Conservation (phyloP, 35 echinoderm and acorn worm species). For the Patiria miniata region DNA sequence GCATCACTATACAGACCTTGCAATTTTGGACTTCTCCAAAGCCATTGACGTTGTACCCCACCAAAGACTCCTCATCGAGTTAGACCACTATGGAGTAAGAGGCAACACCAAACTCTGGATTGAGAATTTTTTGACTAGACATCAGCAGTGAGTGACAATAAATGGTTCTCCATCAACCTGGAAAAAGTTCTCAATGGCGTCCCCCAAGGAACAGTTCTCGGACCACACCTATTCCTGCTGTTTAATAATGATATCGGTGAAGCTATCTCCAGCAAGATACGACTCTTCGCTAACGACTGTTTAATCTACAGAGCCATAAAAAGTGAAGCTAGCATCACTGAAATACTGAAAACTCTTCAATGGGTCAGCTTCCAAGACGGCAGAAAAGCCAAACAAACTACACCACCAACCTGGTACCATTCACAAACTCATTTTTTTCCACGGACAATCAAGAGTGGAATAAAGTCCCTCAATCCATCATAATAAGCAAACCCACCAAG, state of each 20-base stretch:
- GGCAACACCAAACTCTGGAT: slow-evolving; percentile 20
- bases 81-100: slow-evolving; percentile 50
- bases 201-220: slow-evolving; percentile 37
- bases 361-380: too few species aligned
- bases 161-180: neutral
- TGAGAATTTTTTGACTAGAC: neutral
- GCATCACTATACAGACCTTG: slow-evolving; percentile 25
- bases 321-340: too few species aligned
- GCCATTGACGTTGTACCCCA: slow-evolving; percentile 53
- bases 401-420: too few species aligned
- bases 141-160: slow-evolving; percentile 10
- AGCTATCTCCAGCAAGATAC: neutral
- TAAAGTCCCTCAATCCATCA: too few species aligned
- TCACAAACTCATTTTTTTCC: too few species aligned
- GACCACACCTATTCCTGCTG: neutral
- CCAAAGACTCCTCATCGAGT: slow-evolving; percentile 33
- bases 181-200: slow-evolving; percentile 16
- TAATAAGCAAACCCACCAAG: too few species aligned
- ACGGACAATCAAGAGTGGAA: too few species aligned
- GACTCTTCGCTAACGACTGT: too few species aligned
- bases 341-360: too few species aligned
- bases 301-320: too few species aligned
- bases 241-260: slow-evolving; percentile 15
- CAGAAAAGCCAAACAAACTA: too few species aligned
- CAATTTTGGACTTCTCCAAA: slow-evolving; percentile 56